Conservation (phyloP, 2,113 vertebrate species). For the Notothenia coriiceps region DNA sequence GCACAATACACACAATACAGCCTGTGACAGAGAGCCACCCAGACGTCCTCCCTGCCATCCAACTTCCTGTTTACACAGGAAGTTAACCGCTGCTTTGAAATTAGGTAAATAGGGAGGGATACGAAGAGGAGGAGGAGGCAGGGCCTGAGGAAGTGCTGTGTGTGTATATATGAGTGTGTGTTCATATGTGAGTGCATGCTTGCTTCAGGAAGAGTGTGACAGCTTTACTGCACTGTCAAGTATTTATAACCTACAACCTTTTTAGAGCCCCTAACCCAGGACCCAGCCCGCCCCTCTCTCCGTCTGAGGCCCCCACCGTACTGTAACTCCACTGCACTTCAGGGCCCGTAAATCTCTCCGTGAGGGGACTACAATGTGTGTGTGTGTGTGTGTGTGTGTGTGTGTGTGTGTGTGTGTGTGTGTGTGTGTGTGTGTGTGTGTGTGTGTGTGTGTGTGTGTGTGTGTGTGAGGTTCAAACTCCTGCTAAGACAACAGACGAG, state of each 20-base stretch:
- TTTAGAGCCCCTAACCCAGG: constrained; percentile 64
- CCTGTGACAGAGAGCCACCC: neutral
- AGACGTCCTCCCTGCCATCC: constrained; percentile 19
- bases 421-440: neutral
- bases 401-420: constrained; percentile 6
- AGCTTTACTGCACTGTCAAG: constrained; percentile 76
- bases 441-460: neutral
- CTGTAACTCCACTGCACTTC: constrained; percentile 60
- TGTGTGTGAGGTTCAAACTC: constrained; percentile 31
- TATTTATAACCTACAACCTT: constrained; percentile 82
- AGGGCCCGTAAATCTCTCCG: constrained; percentile 70
- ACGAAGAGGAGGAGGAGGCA: constrained; percentile 5
- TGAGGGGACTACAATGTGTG: constrained; percentile 25
- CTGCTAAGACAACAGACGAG: constrained; percentile 72
- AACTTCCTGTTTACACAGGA: constrained; percentile 75
- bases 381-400: no score
- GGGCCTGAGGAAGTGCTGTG: neutral
- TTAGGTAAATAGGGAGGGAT: constrained; percentile 5
- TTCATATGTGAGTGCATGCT: constrained; percentile 44
- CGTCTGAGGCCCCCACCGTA: constrained; percentile 48
- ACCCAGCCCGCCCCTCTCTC: constrained; percentile 37
- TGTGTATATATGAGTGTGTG: constrained; percentile 22
- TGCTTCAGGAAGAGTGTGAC: constrained; percentile 76
- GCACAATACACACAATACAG: constrained; percentile 8
- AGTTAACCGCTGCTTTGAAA: constrained; percentile 39